Percentiles rank a stretch among this genome's conserved stretches.
These are phyloP conservation scores for Graptemys geographica DNA, from an alignment of 2,797 vertebrate genomes.

Conservation along the genomic window DNA sequence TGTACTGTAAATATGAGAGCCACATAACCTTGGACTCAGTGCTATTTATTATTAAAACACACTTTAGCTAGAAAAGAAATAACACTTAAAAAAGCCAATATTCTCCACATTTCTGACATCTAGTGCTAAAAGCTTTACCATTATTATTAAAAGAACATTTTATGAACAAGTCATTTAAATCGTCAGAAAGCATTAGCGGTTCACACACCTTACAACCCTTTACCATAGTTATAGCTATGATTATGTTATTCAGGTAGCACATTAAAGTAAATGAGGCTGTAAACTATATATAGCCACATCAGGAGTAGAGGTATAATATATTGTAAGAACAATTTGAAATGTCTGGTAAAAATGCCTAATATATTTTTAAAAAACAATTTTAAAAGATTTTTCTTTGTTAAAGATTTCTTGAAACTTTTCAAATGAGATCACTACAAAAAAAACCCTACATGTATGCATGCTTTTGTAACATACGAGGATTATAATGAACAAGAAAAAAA, in stretches of 20 bases:
- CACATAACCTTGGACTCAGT: slow-evolving; percentile 68
- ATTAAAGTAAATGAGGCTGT: slow-evolving; percentile 84
- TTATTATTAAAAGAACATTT: slow-evolving; percentile 81
- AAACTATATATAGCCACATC: slow-evolving; percentile 79
- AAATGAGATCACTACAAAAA: slow-evolving; percentile 35
- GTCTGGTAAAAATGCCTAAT: slow-evolving; percentile 58
- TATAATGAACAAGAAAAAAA: slow-evolving; percentile 75
- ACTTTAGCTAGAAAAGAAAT: slow-evolving; percentile 74
- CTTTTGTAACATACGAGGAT: slow-evolving; percentile 60
- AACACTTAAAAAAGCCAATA: slow-evolving; percentile 74
- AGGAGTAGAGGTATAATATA: slow-evolving; percentile 73
- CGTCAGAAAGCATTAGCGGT: slow-evolving; percentile 78
- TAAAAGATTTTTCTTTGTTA: slow-evolving; percentile 39
- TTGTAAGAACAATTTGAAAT: slow-evolving; percentile 74
- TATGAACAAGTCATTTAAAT: slow-evolving; percentile 81
- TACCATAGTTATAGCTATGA: slow-evolving; percentile 79
- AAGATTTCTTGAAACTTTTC: slow-evolving; percentile 65
- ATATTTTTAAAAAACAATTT: slow-evolving; percentile 13
- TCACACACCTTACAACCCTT: slow-evolving; percentile 75
- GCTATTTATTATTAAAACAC: slow-evolving; percentile 72
- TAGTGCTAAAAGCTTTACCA: slow-evolving; percentile 79
- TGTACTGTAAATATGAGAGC: slow-evolving; percentile 35
- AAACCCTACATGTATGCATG: slow-evolving; percentile 4
- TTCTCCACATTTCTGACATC: slow-evolving; percentile 77
- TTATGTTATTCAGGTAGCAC: slow-evolving; percentile 83